Conservation (phyloP, 2,113 vertebrate species). For the Delphinapterus leucas region DNA sequence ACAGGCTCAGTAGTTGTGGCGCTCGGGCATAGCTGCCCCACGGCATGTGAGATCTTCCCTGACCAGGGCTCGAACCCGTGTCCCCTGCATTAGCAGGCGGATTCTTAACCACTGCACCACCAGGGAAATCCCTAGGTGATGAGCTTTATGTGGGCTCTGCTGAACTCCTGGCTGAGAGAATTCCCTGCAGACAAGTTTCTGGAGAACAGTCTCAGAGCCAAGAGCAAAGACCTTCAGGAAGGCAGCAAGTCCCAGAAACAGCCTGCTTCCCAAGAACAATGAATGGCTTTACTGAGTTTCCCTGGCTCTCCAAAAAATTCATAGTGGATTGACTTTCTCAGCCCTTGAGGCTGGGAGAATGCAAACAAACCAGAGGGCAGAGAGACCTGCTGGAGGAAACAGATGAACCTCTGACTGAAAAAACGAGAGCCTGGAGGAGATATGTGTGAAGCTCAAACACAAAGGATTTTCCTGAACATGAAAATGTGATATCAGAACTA, state of each 20-base stretch:
- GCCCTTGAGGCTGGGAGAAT: not conserved
- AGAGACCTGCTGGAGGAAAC: not conserved
- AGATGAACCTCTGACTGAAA: not conserved
- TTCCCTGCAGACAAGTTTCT: not conserved
- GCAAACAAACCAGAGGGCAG: not conserved
- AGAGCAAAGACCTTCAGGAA: not conserved
- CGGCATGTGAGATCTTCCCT: no score
- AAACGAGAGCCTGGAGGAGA: not conserved
- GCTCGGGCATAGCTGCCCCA: no score
- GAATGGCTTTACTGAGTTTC: not conserved
- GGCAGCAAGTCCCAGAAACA: not conserved
- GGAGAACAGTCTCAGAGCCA: not conserved
- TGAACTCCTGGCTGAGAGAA: not conserved
- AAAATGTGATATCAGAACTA: not conserved
- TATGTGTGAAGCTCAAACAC: not conserved
- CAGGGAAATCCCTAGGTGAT: not conserved
- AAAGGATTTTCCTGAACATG: slow-evolving; percentile 6
- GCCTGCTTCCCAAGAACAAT: not conserved
- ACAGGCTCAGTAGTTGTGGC: no score
- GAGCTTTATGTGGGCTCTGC: not conserved
- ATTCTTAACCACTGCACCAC: no score
- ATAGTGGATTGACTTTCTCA: not conserved
- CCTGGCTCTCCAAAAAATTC: not conserved
- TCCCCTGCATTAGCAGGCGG: no score
- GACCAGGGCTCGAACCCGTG: no score